Evolutionary conservation across 2,797 vertebrate genomes (phyloP), one percentile per base, ranked within the genome.

Genomic region (Enteromius afrohamiltoni): DNA sequence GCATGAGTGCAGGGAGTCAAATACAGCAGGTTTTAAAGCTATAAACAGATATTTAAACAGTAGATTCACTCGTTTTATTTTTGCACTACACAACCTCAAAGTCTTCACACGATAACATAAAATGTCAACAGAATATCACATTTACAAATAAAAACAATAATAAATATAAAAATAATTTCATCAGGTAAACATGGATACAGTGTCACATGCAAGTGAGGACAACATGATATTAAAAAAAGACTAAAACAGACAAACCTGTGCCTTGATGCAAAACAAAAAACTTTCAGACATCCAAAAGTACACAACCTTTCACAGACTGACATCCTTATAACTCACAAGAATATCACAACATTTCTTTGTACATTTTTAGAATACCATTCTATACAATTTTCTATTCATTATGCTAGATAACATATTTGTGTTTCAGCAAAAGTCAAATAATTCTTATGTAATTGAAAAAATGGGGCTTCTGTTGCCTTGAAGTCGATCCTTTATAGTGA

Each of bases 141-240:
- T 78, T 88, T 87, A 55, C 55, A 77, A 60, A 89, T 88, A 91
- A 64, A 60, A 53, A 89, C 87, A 90, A 92, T 91, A 92, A 87
- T 26, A 49, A 51, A 74, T 73, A 74, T 4, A 74, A 34, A 37
- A 74, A 65, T 29, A 7, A 80, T 37, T 75, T 23, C 14, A 40
- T 13, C 21, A 79, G 34, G 49, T 26, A 45, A 84, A 85, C 51
- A 1, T 26, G 29, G 26, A 73, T 60, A 47, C 31, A 23, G n/a
- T 8, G 58, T 34, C 40, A 37, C 40, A 51, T 64, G 79, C 49
- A 80, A 17, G n/a, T 29, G 17, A 70, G 34, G 53, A 45, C n/a
- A 29, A 31, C 26, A n/a, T 16, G 31, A 65, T 62, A 62, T 42
- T 7, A 60, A 37, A 60, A 21, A 26, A 3, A 45, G 10, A 49